Conservation (phyloP, 2,888 invertebrate species). For the Amphipoea lucens region DNA sequence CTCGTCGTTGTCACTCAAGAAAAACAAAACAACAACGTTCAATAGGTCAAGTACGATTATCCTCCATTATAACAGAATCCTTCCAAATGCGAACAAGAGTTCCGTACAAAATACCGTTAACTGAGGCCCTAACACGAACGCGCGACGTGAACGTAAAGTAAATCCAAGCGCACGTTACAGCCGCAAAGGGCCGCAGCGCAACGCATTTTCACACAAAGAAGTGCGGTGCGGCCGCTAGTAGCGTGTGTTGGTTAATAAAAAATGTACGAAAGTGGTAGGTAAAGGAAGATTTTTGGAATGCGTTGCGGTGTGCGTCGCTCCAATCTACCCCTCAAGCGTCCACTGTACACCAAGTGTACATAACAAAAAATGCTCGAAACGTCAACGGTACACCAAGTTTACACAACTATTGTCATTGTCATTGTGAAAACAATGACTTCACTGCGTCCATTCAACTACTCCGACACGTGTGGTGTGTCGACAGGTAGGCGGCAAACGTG, state of each 20-base stretch:
- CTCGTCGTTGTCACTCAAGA: conserved; percentile 9
- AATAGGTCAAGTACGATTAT: conserved; percentile 38
- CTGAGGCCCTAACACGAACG: background rate
- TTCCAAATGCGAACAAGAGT: conserved; percentile 35
- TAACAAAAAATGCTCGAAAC: no score
- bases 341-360: no score
- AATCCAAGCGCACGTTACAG: background rate
- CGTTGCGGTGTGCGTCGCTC: background rate
- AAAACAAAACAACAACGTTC: conserved; percentile 38
- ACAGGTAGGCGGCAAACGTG: no score
- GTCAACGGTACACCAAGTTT: no score
- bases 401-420: no score
- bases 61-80: conserved; percentile 45
- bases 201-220: background rate
- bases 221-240: background rate
- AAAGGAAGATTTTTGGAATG: background rate
- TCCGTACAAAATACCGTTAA: conserved; percentile 28
- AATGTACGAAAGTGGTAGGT: background rate
- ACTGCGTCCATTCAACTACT: no score
- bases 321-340: background rate
- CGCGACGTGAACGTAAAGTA: background rate
- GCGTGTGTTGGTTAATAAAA: background rate
- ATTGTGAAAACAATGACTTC: no score
- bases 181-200: no score
- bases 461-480: no score